These are phyloP conservation scores for Mizuhopecten yessoensis DNA, from an alignment of 1,140 invertebrate genomes.

Conservation along the genomic window DNA sequence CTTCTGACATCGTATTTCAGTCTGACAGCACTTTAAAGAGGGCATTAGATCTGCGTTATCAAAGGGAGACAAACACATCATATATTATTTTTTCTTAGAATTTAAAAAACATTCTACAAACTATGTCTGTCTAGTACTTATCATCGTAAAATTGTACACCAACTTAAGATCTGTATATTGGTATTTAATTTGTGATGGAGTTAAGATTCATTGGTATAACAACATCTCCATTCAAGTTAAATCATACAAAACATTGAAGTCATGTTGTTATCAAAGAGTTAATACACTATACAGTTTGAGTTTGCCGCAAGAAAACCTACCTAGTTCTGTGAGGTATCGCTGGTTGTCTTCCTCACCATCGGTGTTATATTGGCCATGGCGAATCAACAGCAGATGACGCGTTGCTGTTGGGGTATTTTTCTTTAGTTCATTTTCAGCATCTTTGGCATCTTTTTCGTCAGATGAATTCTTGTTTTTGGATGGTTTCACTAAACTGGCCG, in stretches of 20 bases:
- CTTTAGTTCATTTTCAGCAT: conserved; percentile 75
- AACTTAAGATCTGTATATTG: too few species aligned
- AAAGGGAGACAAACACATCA: too few species aligned
- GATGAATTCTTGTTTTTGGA: conserved; percentile 83
- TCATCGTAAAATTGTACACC: too few species aligned
- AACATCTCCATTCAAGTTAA: background rate
- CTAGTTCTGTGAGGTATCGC: conserved; percentile 91
- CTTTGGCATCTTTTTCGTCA: conserved; percentile 72
- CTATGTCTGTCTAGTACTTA: too few species aligned
- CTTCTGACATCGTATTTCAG: too few species aligned
- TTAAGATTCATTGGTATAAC: too few species aligned
- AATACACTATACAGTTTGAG: too few species aligned
- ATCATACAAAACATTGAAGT: background rate
- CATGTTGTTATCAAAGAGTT: background rate
- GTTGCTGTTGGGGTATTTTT: conserved; percentile 88
- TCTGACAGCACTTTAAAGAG: too few species aligned
- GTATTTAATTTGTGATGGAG: too few species aligned
- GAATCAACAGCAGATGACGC: conserved; percentile 94
- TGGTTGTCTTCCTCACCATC: conserved; percentile 90
- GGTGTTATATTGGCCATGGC: conserved; percentile 97
- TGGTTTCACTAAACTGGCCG: conserved; percentile 89
- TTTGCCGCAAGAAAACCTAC: conserved; percentile 81
- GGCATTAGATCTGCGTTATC: too few species aligned
- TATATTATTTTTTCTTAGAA: too few species aligned
- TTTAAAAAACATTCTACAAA: too few species aligned